Evolutionary conservation across 2,113 vertebrate genomes (phyloP), one percentile per base, ranked within the genome.

Genomic region (Tylochromis polylepis): DNA sequence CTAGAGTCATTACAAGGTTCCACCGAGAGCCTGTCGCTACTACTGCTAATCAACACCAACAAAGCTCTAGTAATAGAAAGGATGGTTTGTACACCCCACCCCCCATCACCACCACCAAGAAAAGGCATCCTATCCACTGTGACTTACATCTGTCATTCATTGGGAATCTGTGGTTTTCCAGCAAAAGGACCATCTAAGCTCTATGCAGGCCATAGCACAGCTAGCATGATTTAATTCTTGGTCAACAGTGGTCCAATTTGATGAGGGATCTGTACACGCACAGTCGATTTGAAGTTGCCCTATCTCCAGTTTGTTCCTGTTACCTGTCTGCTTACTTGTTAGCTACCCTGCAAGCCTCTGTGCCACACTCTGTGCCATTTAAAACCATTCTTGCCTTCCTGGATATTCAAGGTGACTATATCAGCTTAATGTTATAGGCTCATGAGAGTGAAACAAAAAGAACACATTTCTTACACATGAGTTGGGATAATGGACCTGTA

Each of bases 391-490:
- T 9, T 65, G 6, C 43, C 1, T 5, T 24, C 29, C 58, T 36
- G 14, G 2, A 77, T 51, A 77, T 77, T 31, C 5, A 80, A 29
- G 15, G 0, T 80, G 78, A 58, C 34, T 9, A 65, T 9, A 79
- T 87, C 41, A 59, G 59, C 20, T 27, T 59, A 72, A 38, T 38
- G n/a, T 49, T 34, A 22, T 16, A 1, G 79, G 46, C 87, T 77
- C 55, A 65, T 81, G 82, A 77, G n/a, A 31, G 38, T 78, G 46
- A 84, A 81, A 84, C 34, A 22, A 43, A 51, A 78, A 67, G 38
- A 29, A 31, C 22, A 80, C 34, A 31, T 8, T 57, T 31, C 14
- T 15, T 53, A 59, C 56, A 59, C 29, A 34, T 49, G 51, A 77
- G 46, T 4, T 31, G 60, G 53, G 8, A 53, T 75, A 24, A 85